Base-by-base conservation (phyloP, 1,140 invertebrate species). In the Aphelinus certus region DNA sequence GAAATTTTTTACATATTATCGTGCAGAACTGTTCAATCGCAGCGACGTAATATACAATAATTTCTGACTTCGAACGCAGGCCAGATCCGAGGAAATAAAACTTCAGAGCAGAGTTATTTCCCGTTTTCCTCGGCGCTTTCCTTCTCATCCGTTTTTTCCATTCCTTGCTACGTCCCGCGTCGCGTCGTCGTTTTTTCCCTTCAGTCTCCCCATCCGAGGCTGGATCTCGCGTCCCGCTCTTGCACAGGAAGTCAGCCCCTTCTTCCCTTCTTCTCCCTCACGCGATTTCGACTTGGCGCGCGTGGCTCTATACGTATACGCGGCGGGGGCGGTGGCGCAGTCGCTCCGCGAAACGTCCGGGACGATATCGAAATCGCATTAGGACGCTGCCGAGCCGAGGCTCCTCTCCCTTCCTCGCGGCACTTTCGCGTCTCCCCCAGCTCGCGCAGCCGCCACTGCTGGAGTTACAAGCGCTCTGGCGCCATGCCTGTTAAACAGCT, bases 311-410 rank as follows among this genome's bases (percentile, higher is more conserved):
- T 53, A 53, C 51, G 51, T 53, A 53, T 53, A 53, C 51, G 51
- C 51, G 51, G 51, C 3, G 42, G 65, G 60, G 73, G 74, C 46
- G 70, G 63, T 9, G 57, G 78, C 51, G 78, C 79, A 79, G 80
- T 77, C 80, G 76, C 78, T 76, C 81, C 81, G 78, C 77, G 77
- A 82, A 80, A 81, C 78, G 82, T 80, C 79, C 81, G 78, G 77
- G 51, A 73, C 80, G 81, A 84, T 85, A 83, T 83, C 81, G 82
- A 81, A 83, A 83, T 82, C 81, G 79, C 82, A 82, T 83, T 83
- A 83, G 82, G 77, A 81, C 76, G 67, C 78, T 78, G 75, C 76
- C 62, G 58, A 63, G 49, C 58, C 26, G 70, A 63, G 45, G 5
- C 26, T 56, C 5, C 48, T 2, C 57, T 53, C 10, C 46, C 58